Conservation (phyloP, 2,797 vertebrate genomes). For the Poeciliopsis presidionis region DNA sequence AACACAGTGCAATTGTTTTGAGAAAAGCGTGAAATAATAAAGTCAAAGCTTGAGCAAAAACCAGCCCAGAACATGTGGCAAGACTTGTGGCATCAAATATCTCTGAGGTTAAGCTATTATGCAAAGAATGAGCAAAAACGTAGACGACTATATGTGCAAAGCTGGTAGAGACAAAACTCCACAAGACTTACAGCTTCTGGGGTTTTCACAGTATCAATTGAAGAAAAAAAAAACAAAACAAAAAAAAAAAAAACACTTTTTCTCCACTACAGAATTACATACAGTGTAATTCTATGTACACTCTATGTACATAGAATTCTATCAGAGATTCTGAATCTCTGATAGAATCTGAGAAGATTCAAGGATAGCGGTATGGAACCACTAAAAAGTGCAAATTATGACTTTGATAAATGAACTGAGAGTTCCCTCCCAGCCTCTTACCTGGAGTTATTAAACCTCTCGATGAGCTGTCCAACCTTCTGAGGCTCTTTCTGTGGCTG, state of each 20-base stretch:
- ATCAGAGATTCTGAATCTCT: no score
- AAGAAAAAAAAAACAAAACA: background rate
- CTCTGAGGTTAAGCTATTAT: background rate
- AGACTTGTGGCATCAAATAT: background rate
- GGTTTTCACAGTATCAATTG: background rate
- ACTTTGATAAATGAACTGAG: background rate
- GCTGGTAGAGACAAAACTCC: background rate
- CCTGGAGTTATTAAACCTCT: constrained; percentile 87
- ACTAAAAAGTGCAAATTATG: background rate
- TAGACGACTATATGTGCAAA: background rate
- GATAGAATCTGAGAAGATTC: background rate
- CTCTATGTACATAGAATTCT: no score
- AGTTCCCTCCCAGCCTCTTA: constrained; percentile 52
- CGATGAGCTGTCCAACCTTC: constrained; percentile 84
- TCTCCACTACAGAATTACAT: background rate
- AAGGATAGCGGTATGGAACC: background rate
- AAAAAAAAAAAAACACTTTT: background rate
- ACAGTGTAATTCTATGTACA: background rate
- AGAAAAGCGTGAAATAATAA: background rate
- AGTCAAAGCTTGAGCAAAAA: background rate
- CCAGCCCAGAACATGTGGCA: background rate
- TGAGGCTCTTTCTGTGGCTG: constrained; percentile 71
- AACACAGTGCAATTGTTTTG: background rate
- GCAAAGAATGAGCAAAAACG: background rate
- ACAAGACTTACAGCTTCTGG: background rate